Evolutionary conservation across 2,113 vertebrate species (phyloP).

Genomic region (Anguilla rostrata): DNA sequence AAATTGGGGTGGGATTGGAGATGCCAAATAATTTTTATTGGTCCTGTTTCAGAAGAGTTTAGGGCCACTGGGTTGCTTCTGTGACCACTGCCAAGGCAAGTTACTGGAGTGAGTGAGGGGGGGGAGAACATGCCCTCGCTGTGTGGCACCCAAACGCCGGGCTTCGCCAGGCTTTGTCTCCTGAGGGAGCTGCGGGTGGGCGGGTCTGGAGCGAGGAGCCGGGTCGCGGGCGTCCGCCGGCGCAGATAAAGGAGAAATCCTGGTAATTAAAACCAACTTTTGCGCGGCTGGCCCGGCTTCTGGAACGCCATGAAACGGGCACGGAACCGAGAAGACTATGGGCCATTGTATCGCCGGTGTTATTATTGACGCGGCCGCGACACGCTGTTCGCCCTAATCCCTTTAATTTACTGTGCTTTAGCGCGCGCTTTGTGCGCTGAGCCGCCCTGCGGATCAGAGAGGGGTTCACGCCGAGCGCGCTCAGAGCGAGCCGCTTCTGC

Average conservation of each 20-base stretch:
- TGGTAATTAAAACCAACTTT: constrained; percentile 18
- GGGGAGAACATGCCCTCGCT: not conserved
- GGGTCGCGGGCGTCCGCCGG: not conserved
- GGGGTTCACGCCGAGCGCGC: not conserved
- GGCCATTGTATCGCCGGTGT: not conserved
- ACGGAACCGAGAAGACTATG: not conserved
- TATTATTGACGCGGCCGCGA: not conserved
- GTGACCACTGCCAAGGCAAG: not conserved
- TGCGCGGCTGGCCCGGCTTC: not conserved
- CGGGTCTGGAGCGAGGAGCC: not conserved
- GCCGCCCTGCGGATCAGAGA: not conserved
- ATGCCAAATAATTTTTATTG: no score
- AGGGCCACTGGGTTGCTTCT: not conserved
- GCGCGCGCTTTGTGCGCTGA: not conserved
- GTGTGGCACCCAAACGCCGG: not conserved
- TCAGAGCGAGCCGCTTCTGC: not conserved
- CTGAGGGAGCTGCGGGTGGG: not conserved
- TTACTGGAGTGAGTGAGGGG: not conserved
- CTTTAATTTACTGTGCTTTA: not conserved
- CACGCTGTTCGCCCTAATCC: not conserved
- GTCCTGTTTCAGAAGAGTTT: not conserved
- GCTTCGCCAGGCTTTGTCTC: not conserved
- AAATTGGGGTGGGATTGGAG: no score
- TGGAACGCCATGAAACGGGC: constrained; percentile 2
- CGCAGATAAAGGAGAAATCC: not conserved